Percentiles rank a stretch among this genome's conserved stretches.
Conservation (phyloP, 2,113 vertebrate species). For the Mastomys natalensis region DNA sequence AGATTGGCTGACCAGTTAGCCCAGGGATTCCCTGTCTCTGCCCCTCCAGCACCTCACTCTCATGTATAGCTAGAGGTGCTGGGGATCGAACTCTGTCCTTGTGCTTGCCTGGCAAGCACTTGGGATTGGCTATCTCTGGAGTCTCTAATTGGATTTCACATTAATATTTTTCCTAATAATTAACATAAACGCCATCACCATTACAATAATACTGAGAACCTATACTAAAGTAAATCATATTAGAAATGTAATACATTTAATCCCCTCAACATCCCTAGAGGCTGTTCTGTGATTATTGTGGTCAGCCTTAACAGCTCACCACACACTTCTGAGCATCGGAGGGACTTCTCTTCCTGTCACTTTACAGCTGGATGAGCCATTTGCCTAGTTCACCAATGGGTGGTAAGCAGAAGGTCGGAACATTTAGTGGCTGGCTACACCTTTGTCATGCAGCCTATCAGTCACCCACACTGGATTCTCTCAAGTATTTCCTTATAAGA, state of each 20-base stretch:
- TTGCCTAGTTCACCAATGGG: not conserved
- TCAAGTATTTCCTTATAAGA: not conserved
- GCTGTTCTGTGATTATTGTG: not conserved
- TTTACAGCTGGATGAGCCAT: not conserved
- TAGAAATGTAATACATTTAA: conserved; percentile 5
- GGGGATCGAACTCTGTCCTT: not conserved
- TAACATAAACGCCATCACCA: not conserved
- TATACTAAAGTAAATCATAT: not conserved
- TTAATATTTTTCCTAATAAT: conserved; percentile 28
- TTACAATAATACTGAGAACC: not conserved
- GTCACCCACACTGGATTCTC: not conserved
- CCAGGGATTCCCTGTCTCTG: not conserved
- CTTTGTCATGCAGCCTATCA: not conserved
- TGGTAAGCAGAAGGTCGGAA: not conserved
- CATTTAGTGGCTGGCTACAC: not conserved
- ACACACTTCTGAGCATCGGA: not conserved
- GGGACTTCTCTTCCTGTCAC: not conserved
- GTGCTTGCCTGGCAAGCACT: not conserved
- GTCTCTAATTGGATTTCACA: not conserved
- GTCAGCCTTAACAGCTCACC: not conserved
- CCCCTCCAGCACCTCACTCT: no score
- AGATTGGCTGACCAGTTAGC: not conserved
- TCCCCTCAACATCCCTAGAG: not conserved
- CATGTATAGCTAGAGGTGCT: not conserved
- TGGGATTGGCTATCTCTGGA: not conserved